phyloP scores from a whole-genome alignment of 2,113 vertebrate species.

The Plestiodon gilberti region DNA sequence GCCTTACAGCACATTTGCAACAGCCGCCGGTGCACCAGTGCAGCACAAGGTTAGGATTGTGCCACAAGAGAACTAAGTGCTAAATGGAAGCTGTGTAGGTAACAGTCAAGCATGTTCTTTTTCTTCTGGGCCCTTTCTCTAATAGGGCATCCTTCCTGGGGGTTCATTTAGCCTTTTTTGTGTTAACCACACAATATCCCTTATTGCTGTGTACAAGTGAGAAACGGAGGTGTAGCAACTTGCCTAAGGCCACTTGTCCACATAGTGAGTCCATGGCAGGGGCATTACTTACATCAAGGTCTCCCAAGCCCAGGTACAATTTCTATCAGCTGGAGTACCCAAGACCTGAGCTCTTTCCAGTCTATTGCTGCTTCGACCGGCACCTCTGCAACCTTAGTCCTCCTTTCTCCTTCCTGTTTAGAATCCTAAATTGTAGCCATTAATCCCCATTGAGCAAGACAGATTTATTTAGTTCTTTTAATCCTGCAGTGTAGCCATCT shows the following conservation, averaged over 20 bases:
- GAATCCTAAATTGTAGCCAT: background rate
- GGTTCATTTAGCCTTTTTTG: too few relatives aligned
- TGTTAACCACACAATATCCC: too few relatives aligned
- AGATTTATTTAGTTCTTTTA: conserved; percentile 13
- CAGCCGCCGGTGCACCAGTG: too few relatives aligned
- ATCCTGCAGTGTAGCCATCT: background rate
- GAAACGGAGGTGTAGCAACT: background rate
- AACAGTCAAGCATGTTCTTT: too few relatives aligned
- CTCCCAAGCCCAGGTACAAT: background rate
- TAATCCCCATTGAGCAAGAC: background rate
- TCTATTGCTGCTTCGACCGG: background rate
- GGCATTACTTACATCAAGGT: background rate
- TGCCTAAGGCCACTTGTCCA: background rate
- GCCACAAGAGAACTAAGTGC: too few relatives aligned
- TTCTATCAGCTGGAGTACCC: background rate
- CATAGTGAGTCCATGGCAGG: background rate
- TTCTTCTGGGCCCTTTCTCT: too few relatives aligned
- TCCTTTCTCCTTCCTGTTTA: too few relatives aligned
- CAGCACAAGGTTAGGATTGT: too few relatives aligned
- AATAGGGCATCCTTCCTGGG: too few relatives aligned
- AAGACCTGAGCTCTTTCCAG: background rate
- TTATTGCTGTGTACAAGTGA: too few relatives aligned
- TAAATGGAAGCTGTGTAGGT: too few relatives aligned
- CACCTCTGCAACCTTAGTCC: background rate
- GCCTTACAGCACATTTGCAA: too few relatives aligned